A percentile compares a stretch with the other conserved stretches of the same genome.
These are phyloP conservation scores for Trimorus sp. DNA, from an alignment of 2,888 invertebrate genomes.

Conservation along the genomic window DNA sequence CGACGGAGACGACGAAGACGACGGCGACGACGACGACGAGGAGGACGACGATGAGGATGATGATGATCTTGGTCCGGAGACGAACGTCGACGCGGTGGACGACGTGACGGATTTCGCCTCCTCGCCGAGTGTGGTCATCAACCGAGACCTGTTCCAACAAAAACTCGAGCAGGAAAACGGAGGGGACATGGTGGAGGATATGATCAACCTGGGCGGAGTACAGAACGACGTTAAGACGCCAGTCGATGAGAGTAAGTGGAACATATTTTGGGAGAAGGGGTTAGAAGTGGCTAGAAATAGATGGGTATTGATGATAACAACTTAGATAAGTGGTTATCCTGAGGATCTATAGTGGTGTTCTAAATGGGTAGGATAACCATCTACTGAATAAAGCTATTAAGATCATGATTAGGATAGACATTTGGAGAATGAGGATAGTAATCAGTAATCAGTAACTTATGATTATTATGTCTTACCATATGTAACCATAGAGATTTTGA, in stretches of 20 bases:
- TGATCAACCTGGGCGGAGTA: slow-evolving; percentile 36
- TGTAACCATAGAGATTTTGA: too few species aligned
- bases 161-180: slow-evolving; percentile 70
- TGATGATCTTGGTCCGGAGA: slow-evolving; percentile 88
- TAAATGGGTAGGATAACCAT: too few species aligned
- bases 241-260: slow-evolving; percentile 33
- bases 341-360: too few species aligned
- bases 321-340: too few species aligned
- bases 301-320: too few species aligned
- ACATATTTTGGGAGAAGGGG: not conserved
- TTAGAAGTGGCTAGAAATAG: too few species aligned
- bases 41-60: slow-evolving; percentile 80
- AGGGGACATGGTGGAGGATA: slow-evolving; percentile 27
- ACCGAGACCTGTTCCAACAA: slow-evolving; percentile 72
- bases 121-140: slow-evolving; percentile 44
- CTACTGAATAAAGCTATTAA: too few species aligned
- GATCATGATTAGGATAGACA: too few species aligned
- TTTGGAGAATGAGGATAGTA: too few species aligned
- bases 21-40: slow-evolving; percentile 77
- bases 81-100: slow-evolving; percentile 88
- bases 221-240: slow-evolving; percentile 28
- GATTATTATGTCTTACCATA: too few species aligned
- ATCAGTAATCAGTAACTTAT: too few species aligned
- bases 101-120: slow-evolving; percentile 76
- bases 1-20: slow-evolving; percentile 85